These are phyloP conservation scores for Leptodirus hochenwartii DNA, from an alignment of 2,888 invertebrate genomes.

Conservation along the genomic window DNA sequence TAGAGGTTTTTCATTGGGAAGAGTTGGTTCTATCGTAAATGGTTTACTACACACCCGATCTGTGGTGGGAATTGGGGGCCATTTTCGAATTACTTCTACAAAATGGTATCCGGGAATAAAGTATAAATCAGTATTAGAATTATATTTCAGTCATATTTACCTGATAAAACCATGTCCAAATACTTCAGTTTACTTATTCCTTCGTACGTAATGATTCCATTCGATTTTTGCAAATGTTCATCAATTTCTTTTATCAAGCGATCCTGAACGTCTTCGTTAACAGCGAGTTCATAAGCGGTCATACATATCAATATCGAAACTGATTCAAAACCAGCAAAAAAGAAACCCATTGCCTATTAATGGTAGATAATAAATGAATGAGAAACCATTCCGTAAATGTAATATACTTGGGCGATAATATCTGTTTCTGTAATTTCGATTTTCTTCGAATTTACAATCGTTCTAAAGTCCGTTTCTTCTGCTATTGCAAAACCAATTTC, in stretches of 20 bases:
- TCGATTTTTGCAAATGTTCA: conserved; percentile 11
- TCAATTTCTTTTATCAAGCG: conserved; percentile 30
- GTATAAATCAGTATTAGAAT: too few relatives aligned
- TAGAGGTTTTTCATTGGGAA: conserved; percentile 12
- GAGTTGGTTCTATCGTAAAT: conserved; percentile 13
- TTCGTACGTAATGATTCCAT: conserved; percentile 30
- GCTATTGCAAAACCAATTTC: neutral
- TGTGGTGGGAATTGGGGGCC: conserved; percentile 14
- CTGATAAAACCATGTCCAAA: conserved; percentile 41
- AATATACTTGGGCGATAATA: conserved; percentile 34
- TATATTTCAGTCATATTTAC: conserved; percentile 16
- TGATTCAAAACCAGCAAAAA: conserved; percentile 32
- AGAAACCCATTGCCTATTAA: conserved; percentile 31
- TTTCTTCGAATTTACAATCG: conserved; percentile 8
- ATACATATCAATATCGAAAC: conserved; percentile 29
- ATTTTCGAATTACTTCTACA: conserved; percentile 17
- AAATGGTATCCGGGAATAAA: too few relatives aligned
- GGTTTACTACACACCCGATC: conserved; percentile 15
- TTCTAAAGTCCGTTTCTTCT: conserved; percentile 8
- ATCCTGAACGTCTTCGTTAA: conserved; percentile 37
- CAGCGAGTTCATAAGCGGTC: conserved; percentile 34
- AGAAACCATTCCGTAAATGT: too few relatives aligned
- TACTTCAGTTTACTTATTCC: conserved; percentile 35
- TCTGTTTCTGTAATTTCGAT: conserved; percentile 26
- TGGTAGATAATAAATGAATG: too few relatives aligned